Evolutionary conservation across 2,888 invertebrate genomes (phyloP), one percentile per base, ranked within the genome.

Genomic region (Pandemis heparana): DNA sequence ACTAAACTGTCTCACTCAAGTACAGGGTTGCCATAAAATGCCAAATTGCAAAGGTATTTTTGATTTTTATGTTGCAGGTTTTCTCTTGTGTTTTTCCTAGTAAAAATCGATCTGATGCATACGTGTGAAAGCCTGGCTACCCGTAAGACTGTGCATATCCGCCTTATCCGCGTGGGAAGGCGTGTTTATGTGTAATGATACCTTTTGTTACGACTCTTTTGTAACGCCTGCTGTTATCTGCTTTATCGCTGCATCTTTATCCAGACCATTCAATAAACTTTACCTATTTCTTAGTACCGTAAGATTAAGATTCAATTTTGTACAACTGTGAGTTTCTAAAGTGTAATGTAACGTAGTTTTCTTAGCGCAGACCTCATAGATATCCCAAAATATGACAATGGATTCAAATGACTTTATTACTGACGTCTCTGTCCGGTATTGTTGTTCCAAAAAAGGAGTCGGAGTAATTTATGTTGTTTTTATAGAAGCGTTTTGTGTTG

Each of bases 401-500:
- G 92, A 87, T 90, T 91, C 87, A 91, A 92, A 93, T 92, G 91
- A 91, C 89, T 92, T 87, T 89, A 91, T 91, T 88, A 81, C 82
- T 87, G 88, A 89, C 87, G 83, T 89, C 86, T 89, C 83, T 86
- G 85, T 90, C 85, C 80, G 82, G 84, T 81, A 86, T 87, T 87
- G 87, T 88, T 82, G 82, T 83, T 81, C 81, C 77, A 76, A 78
- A 79, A 79, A 85, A 86, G 78, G 85, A 83, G 84, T 87, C 80
- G 82, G 85, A 79, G 87, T 90, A 86, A 89, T 91, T 92, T 90
- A 89, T 90, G 84, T 84, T 83, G 63, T 75, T 89, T 85, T 87
- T 87, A 87, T 82, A 83, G 83, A 79, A 81, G 75, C 83, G 84
- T 86, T 83, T 81, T 76, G 78, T 91, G 89, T 92, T 91, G 86